A percentile compares a stretch with the other conserved stretches of the same genome.
These are phyloP conservation scores for Vulpes vulpes DNA, from an alignment of 2,113 vertebrate species.

Conservation along the genomic window DNA sequence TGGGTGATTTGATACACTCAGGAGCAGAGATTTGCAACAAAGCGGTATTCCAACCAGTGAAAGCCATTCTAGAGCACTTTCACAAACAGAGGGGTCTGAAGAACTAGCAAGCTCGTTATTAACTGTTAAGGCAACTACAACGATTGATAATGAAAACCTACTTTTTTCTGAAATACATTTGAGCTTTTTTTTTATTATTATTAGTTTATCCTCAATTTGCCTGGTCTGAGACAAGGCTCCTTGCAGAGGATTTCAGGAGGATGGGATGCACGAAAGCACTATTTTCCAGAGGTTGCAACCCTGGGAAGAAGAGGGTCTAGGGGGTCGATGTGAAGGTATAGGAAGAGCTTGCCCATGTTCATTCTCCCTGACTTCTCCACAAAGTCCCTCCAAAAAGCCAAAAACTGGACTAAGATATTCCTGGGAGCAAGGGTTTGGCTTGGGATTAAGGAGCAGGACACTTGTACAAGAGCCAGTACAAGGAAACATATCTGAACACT, in stretches of 20 bases:
- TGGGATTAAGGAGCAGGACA: neutral
- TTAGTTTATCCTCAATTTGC: neutral
- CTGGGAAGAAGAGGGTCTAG: neutral
- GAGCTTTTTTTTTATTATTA: neutral
- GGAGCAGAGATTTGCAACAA: neutral
- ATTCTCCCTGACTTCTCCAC: neutral
- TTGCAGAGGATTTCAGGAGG: neutral
- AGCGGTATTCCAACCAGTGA: neutral
- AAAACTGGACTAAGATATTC: neutral
- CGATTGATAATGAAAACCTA: neutral
- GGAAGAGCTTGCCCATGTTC: fast-evolving
- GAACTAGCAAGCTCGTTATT: neutral
- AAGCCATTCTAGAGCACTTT: neutral
- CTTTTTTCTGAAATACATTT: neutral
- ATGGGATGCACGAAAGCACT: too few relatives aligned
- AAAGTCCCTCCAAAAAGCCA: neutral
- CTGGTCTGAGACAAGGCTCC: neutral
- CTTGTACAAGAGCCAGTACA: neutral
- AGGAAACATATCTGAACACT: neutral
- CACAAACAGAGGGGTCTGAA: neutral
- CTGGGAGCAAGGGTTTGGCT: neutral
- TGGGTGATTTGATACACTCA: neutral
- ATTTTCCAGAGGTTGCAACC: neutral
- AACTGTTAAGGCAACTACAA: neutral
- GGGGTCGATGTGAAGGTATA: neutral